These are phyloP conservation scores for Bombus sibiricus DNA, from an alignment of 1,140 invertebrate genomes.

Conservation along the genomic window DNA sequence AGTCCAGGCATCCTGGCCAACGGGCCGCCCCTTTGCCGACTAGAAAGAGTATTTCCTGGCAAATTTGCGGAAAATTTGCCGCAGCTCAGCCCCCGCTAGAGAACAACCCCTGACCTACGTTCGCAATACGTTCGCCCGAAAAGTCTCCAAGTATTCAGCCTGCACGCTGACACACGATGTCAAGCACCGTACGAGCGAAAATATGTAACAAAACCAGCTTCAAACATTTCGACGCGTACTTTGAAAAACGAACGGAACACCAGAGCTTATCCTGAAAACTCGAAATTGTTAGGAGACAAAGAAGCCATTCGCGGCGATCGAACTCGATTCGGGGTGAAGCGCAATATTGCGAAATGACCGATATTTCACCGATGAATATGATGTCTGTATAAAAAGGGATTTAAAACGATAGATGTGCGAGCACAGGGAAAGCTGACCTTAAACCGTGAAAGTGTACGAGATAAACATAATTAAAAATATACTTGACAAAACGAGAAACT, in stretches of 20 bases:
- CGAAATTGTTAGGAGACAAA: too few relatives aligned
- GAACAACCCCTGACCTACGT: neutral
- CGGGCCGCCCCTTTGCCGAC: conserved; percentile 27
- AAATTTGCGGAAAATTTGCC: conserved; percentile 52
- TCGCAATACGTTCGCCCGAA: conserved; percentile 12
- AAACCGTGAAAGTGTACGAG: neutral
- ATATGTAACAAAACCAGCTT: too few relatives aligned
- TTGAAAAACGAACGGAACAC: too few relatives aligned
- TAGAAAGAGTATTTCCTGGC: conserved; percentile 23
- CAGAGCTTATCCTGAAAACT: too few relatives aligned
- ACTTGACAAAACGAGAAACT: neutral
- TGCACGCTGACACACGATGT: too few relatives aligned
- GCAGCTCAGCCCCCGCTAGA: neutral
- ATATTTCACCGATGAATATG: too few relatives aligned
- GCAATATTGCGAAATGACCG: too few relatives aligned
- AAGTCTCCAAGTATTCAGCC: neutral
- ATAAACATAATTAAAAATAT: neutral
- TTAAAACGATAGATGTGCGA: neutral
- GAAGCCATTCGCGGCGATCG: too few relatives aligned
- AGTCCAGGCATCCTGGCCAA: conserved; percentile 49
- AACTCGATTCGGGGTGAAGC: too few relatives aligned
- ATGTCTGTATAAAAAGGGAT: too few relatives aligned
- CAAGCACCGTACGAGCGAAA: too few relatives aligned
- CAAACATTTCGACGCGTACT: too few relatives aligned
- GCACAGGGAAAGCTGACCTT: neutral